Evolutionary conservation across 2,888 invertebrate species (phyloP), one percentile per base, ranked within the genome.

Genomic region (Drosophila parthenogenetica): DNA sequence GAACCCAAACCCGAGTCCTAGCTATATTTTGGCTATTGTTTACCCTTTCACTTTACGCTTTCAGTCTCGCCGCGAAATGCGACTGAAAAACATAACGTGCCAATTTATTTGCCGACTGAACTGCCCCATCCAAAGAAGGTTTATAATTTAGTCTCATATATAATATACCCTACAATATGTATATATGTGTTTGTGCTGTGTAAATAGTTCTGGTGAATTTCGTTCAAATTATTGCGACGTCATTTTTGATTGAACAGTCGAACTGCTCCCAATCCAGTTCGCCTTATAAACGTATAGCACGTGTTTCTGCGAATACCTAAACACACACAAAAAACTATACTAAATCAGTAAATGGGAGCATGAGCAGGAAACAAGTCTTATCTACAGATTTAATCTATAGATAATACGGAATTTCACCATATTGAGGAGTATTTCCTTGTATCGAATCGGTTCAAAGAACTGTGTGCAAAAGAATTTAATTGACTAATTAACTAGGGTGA

Each of bases 101-200:
- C 42, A 87, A 69, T 81, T 75, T 74, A 66, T 85, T 81, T 87
- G 89, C 73, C 74, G 79, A 37, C 74, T 89, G 7, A 65, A 78
- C 62, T 79, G 81, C 45, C 45, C 69, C 51, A 63, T 51, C 66
- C 60, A 74, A 35, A 48, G 46, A 32, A 83, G 83, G 83, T 83
- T 60, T 68, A 58, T 69, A 40, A 42, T 14, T 7, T 11, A 51
- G 16, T 39, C 48, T 32, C 22, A 49, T 11, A 29, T 45, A 49
- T 46, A 40, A n/a, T 35, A 48, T 43, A 37, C 50, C 11, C 5
- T 22, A 22, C 22, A 22, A 22, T 57, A 55, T 57, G 48, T 46
- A 10, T 42, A 14, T 61, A 17, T 40, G 2, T 43, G 2, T 43
- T 14, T 25, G 46, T 29, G 49, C 5, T 37, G 39, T 45, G 42